Percentiles rank a stretch among this genome's conserved stretches.
phyloP scores from a whole-genome alignment of 2,113 vertebrate genomes.

The Brachirus orientalis region DNA sequence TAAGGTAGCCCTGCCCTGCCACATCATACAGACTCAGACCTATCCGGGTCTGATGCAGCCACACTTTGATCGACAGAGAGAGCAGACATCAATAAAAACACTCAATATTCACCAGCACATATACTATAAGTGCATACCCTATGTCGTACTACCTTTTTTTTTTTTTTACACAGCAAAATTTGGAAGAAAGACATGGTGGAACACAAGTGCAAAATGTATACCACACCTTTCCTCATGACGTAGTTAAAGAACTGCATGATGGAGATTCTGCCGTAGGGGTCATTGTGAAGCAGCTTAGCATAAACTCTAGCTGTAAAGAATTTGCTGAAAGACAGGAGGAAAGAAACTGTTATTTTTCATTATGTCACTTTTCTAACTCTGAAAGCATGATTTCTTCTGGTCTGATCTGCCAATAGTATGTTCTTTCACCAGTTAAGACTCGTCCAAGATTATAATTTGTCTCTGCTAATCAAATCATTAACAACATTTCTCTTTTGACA shows the following conservation, averaged over 20 bases:
- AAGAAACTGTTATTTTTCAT: background rate
- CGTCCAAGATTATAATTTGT: background rate
- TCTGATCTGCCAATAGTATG: background rate
- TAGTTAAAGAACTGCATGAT: slow-evolving; percentile 99
- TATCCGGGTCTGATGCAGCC: slow-evolving; percentile 98
- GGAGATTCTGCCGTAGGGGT: slow-evolving; percentile 95
- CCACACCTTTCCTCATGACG: slow-evolving; percentile 96
- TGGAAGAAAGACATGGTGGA: background rate
- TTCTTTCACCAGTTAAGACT: background rate
- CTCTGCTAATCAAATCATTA: background rate
- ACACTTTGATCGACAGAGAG: slow-evolving; percentile 78
- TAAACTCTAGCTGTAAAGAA: slow-evolving; percentile 97
- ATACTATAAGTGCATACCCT: no score
- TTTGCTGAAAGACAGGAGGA: slow-evolving; percentile 80
- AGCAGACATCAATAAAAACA: background rate
- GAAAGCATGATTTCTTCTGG: background rate
- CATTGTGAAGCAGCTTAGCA: slow-evolving; percentile 93
- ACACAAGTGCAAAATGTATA: no score
- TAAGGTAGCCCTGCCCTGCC: slow-evolving; percentile 96
- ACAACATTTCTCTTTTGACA: background rate
- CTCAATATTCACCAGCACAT: background rate
- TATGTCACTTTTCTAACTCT: background rate
- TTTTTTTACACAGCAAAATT: no score
- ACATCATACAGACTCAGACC: slow-evolving; percentile 98
- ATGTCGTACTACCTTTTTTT: no score